phyloP scores from a whole-genome alignment of 2,888 invertebrate species.

The Macrosoma leucophasiata region DNA sequence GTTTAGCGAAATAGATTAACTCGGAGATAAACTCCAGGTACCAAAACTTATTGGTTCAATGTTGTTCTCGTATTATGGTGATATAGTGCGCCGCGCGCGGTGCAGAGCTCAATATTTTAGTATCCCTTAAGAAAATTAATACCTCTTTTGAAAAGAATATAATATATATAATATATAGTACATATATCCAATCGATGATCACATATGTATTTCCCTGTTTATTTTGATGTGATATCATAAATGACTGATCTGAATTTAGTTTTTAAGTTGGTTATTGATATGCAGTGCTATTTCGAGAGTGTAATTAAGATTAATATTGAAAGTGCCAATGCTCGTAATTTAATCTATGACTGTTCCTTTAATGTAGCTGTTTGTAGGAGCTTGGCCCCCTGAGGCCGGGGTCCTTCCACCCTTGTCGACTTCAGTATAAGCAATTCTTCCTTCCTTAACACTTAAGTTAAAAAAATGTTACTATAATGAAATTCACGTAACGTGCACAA shows the following conservation, averaged over 20 bases:
- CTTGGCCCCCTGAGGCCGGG: conserved; percentile 24
- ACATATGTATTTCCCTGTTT: conserved; percentile 76
- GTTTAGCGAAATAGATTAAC: conserved; percentile 74
- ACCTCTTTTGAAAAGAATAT: conserved; percentile 75
- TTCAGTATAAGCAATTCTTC: conserved; percentile 61
- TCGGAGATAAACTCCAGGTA: conserved; percentile 66
- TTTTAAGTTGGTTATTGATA: conserved; percentile 76
- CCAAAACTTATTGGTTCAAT: conserved; percentile 73
- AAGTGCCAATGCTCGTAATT: conserved; percentile 77
- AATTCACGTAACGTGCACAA: conserved; percentile 70
- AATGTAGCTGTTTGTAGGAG: conserved; percentile 46
- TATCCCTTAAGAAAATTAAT: conserved; percentile 75
- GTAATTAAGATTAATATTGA: conserved; percentile 75
- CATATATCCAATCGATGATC: conserved; percentile 72
- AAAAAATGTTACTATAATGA: conserved; percentile 46
- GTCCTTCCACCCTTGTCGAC: conserved; percentile 34
- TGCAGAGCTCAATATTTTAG: conserved; percentile 76
- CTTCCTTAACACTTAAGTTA: conserved; percentile 48
- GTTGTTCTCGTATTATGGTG: conserved; percentile 74
- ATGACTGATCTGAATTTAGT: conserved; percentile 78
- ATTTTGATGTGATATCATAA: conserved; percentile 79
- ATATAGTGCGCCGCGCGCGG: conserved; percentile 69
- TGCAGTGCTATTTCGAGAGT: conserved; percentile 75
- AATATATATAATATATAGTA: conserved; percentile 67
- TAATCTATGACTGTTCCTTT: conserved; percentile 74